Evolutionary conservation across 2,888 invertebrate genomes (phyloP).

Genomic region (Agriopis leucophaearia): DNA sequence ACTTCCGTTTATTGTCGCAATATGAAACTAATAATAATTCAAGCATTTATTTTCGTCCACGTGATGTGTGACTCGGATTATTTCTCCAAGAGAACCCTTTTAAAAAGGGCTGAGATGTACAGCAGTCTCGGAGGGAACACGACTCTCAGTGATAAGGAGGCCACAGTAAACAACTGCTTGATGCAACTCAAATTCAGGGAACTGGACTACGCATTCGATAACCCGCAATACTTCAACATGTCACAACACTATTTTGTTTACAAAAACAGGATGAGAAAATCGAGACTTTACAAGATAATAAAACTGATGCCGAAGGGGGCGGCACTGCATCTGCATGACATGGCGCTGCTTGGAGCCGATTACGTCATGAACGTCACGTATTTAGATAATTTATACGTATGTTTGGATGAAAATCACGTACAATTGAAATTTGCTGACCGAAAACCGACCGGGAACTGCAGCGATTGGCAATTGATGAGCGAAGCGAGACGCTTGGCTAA

Average conservation of each 20-base stretch:
- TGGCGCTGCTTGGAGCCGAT: conserved; percentile 87
- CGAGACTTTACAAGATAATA: conserved; percentile 89
- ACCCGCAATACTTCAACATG: conserved; percentile 87
- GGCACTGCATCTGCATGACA: conserved; percentile 90
- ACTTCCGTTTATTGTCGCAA: not conserved
- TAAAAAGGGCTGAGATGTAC: conserved; percentile 80
- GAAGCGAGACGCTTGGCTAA: conserved; percentile 70
- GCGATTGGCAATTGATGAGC: conserved; percentile 79
- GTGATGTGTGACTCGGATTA: conserved; percentile 59
- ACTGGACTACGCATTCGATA: conserved; percentile 81
- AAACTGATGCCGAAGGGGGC: conserved; percentile 91
- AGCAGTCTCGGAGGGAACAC: conserved; percentile 83
- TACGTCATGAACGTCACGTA: conserved; percentile 89
- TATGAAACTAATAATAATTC: conserved; percentile 21
- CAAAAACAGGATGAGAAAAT: conserved; percentile 85
- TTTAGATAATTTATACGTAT: conserved; percentile 86
- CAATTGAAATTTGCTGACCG: conserved; percentile 63
- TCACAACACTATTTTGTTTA: conserved; percentile 89
- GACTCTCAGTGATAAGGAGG: conserved; percentile 79
- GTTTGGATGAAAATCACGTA: conserved; percentile 58
- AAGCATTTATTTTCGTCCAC: conserved; percentile 8
- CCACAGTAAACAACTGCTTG: conserved; percentile 83
- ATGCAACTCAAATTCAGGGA: conserved; percentile 87
- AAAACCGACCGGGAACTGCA: conserved; percentile 44
- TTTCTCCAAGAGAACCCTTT: conserved; percentile 65